Evolutionary conservation across 2,113 vertebrate species (phyloP), one percentile per base, ranked within the genome.

Genomic region (Cyanoderma ruficeps): DNA sequence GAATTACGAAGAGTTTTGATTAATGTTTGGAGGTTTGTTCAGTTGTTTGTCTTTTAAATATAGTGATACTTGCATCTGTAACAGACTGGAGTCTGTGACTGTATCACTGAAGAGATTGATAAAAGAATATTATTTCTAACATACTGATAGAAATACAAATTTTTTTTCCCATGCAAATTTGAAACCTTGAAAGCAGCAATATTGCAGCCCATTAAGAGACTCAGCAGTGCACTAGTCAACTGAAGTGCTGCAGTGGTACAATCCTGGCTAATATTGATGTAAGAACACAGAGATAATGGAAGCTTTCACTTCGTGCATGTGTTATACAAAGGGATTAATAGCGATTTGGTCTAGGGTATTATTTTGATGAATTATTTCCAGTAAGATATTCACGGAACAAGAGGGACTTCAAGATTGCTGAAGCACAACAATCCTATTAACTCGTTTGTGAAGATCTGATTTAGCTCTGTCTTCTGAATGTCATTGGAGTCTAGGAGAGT

Each of bases 351-450:
- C 67, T 46, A 24, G 35, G 37, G 50, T 65, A 31, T 91, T 87
- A 50, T 85, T 93, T 76, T 65, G 67, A 84, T 83, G 20, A 82
- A 91, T 87, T 87, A 83, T 93, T 94, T 39, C 31, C 67, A 55
- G 67, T 35, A 85, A 74, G 75, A 72, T 61, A 74, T 37, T 93
- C 63, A 77, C 19, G 50, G 84, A 88, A 77, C 37, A 52, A 47
- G 50, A 85, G 35, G 30, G 39, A 55, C 55, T 90, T 87, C 21
- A 74, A 67, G 71, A 59, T 0, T n/a, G 7, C 44, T 90, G 87
- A 85, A 90, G 85, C 47, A 61, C 16, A 91, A n/a, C 61, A 72
- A 60, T 93, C 67, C 28, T 86, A 12, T 91, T 85, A 85, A 22
- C 30, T 83, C 46, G 2, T 85, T 72, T 69, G 74, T 64, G 71